Base-by-base conservation (phyloP, 2,797 vertebrate species). In the Otolemur crassicaudatus region DNA sequence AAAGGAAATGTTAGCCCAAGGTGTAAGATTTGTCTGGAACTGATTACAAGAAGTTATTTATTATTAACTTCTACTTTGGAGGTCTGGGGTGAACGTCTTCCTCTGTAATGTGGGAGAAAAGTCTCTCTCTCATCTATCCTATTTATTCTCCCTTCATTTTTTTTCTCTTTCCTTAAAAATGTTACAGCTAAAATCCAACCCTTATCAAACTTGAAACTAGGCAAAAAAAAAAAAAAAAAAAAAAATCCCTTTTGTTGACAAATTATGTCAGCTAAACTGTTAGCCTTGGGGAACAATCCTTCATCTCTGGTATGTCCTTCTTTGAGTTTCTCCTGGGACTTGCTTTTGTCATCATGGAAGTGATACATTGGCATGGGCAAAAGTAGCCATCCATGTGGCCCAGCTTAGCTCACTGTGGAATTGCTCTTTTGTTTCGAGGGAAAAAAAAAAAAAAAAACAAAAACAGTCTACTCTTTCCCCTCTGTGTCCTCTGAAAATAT, bases 131-230 rank as follows among this genome's bases (percentile, higher is more conserved):
- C 8, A 19, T 58, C 34, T 43, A 17, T 19, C 23, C 25, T 61
- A 37, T 27, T 87, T 49, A 1, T 56, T 85, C 10, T 60, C 3
- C 61, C 19, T 80, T 85, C 29, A 37, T 56, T 79, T 40, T 69
- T 86, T 89, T 69, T 29, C 70, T 25, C 17, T 67, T 88, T 70
- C 61, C 46, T 79, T 85, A 69, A 82, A 93, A 89, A 75, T 25
- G 3, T 5, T 27, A 5, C 58, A 75, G n/a, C 82, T 31, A 58
- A 97, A 83, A 83, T 40, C 46, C 14, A 90, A 46, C 2, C 2
- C 13, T 96, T 37, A 84, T 20, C 37, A 63, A 95, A 76, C 31
- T 77, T 46, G 65, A 81, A 89, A 93, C 12, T 53, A 83, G 4
- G 8, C 25, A 82, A 19, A 93, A 19, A 93, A 12, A 12, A 4